Evolutionary conservation across 2,113 vertebrate genomes (phyloP), one percentile per base, ranked within the genome.

Genomic region (Hyperopisus bebe): DNA sequence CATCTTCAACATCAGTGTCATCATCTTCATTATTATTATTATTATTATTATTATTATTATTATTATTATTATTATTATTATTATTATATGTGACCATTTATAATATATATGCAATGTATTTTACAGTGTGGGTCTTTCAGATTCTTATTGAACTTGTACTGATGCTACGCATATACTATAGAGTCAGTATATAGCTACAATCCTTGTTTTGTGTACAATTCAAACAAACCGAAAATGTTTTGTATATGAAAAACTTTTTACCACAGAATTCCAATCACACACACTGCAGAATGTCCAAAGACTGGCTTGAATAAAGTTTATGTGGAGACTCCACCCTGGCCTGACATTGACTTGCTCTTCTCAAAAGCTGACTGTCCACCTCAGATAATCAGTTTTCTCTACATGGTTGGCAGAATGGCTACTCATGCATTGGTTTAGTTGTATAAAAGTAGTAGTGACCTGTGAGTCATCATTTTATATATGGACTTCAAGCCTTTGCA

Each of bases 301-400:
- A 47, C 44, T 50, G 46, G 7, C 83, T 39, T n/a, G 46, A 84
- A 86, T 47, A 48, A 47, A 6, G 44, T 27, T 86, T 86, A 15
- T 50, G 47, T 50, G 83, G 83, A 47, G 47, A 86, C n/a, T 3
- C 83, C 21, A 24, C 13, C 10, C 42, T 24, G 24, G 46, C 21
- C 4, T 44, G 21, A 85, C 6, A 85, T 85, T 44, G 35, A 85
- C 82, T 85, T 46, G 42, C 42, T 85, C 82, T 85, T 85, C 82
- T 27, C 13, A 48, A 86, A 86, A 50, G 44, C 47, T 47, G 83
- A 11, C 83, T 48, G 47, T 48, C 47, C 46, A 86, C 83, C 82
- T 86, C 42, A 70, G 62, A 77, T 44, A 88, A 70, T 39, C 82
- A 85, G 44, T 48, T 86, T 86, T 31, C 83, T 86, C 83, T 86